A percentile compares a stretch with the other conserved stretches of the same genome.
These are phyloP conservation scores for Cantharis lateralis DNA, from an alignment of 2,888 invertebrate genomes.

Conservation along the genomic window DNA sequence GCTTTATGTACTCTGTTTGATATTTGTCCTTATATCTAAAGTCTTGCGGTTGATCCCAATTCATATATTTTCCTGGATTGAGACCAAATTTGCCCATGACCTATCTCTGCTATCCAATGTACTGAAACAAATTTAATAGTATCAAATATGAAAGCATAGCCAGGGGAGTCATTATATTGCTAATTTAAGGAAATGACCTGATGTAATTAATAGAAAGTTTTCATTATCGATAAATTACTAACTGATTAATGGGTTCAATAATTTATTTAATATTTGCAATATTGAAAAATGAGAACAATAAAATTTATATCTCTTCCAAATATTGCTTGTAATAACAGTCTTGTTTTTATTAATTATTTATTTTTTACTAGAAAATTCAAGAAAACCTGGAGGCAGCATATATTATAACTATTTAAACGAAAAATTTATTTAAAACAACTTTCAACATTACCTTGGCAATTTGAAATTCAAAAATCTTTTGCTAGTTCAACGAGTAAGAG, in stretches of 20 bases:
- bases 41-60: constrained; percentile 4
- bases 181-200: background rate
- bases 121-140: constrained; percentile 14
- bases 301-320: background rate
- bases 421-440: too few species aligned
- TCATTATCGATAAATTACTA: background rate
- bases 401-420: too few species aligned
- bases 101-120: background rate
- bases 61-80: constrained; percentile 19
- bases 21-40: constrained; percentile 18
- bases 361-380: too few species aligned
- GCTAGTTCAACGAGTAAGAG: too few species aligned
- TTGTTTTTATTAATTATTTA: too few species aligned
- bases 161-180: too few species aligned
- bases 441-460: too few species aligned
- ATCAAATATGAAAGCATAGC: background rate
- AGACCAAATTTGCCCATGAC: constrained; percentile 28
- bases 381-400: too few species aligned
- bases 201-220: background rate
- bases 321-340: background rate
- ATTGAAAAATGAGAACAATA: background rate
- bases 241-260: background rate
- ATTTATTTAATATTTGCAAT: background rate
- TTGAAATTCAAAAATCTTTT: too few species aligned
- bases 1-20: constrained; percentile 21